Base-by-base conservation (phyloP, 2,888 invertebrate species). In the Macaria liturata region DNA sequence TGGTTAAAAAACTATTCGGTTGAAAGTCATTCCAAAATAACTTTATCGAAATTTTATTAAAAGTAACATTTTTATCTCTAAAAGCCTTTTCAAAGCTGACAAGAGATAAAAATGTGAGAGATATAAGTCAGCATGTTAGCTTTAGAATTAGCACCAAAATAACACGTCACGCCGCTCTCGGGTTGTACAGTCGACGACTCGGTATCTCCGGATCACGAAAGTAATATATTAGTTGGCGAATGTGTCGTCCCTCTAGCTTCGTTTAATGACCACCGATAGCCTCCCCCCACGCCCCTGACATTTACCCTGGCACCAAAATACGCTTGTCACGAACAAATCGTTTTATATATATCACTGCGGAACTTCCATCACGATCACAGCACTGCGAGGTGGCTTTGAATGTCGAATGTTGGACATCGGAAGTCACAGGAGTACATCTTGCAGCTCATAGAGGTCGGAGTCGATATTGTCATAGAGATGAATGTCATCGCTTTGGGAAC, bases 231-330 rank as follows among this genome's bases (percentile, higher is more conserved):
- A 89, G 89, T 79, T 84, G 86, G 86, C 87, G 83, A 91, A 88
- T 90, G 88, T 90, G 84, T 78, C 85, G 90, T 89, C 86, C 86
- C 81, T 76, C 73, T 83, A 87, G 89, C 87, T 85, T 87, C 84
- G 82, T 83, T 78, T 78, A 84, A 85, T 80, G 81, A 80, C 83
- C 84, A 84, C 82, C 75, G 83, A 78, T 79, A 82, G 80, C 74
- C 69, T 70, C 69, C 72, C 75, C 77, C 81, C 78, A 74, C 80
- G 72, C 74, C 80, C 81, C 78, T 71, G 71, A 80, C 73, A 81
- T 76, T 71, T 74, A 67, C 75, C 81, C 77, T 74, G 75, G 84
- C 88, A 88, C 86, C 71, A 78, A 83, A 78, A 77, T 20, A 52
- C 71, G 87, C 86, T 85, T 88, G 74, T 86, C 86, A 86, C 79